Base-by-base conservation (phyloP, 2,113 vertebrate species). In the Oophaga pumilio region DNA sequence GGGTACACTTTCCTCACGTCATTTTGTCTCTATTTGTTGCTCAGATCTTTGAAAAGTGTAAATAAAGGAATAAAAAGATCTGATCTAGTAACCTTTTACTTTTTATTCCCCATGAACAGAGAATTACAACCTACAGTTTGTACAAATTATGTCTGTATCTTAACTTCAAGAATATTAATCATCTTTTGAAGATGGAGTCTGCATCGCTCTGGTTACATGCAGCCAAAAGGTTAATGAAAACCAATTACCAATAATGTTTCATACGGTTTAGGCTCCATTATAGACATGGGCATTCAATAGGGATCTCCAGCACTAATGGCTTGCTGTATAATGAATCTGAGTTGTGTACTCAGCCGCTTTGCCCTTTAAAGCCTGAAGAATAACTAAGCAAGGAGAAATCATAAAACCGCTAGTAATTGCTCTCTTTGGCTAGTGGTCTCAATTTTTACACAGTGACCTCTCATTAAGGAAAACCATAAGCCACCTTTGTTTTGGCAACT, bases 151-250 rank as follows among this genome's bases (percentile, higher is more conserved):
- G 62, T 56, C 28, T 62, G 86, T 64, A 73, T 73, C 33, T 60
- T 84, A 76, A 88, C 86, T 76, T 83, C 71, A 84, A 84, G 59
- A 33, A 77, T 33, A 88, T 88, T 77, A 82, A 83, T 87, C 43
- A 62, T 64, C 69, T 84, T 76, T 88, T 83, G 60, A 88, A 78
- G 81, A 88, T 66, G 20, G 60, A 68, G 81, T 59, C 80, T 83
- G 79, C 68, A 56, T 66, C 50, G 56, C 80, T 84, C 24, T 88
- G 84, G 80, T 68, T 66, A 66, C 69, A 76, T 76, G 80, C 66
- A 82, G 86, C 13, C 81, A 88, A 77, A 82, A 88, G 86, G 86
- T 88, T 88, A 88, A 88, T 88, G 87, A 88, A 76, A 88, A 84
- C 60, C 87, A 88, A 88, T 88, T 88, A 88, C 80, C 69, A 76